phyloP scores from a whole-genome alignment of 2,888 invertebrate genomes.

The Agrochola circellaris region DNA sequence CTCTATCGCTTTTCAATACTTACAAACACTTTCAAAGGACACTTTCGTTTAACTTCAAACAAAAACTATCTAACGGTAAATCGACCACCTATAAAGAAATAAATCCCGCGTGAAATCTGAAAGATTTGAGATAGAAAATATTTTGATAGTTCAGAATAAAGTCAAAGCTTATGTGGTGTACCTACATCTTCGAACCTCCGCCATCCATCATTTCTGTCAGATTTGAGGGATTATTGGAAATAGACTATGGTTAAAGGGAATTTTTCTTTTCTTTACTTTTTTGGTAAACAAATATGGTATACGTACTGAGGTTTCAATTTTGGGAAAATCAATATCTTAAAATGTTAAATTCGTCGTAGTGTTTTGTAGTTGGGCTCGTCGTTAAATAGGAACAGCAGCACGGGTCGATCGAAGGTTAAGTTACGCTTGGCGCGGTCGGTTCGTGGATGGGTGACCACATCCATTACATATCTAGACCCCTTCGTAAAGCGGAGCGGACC shows the following conservation, averaged over 20 bases:
- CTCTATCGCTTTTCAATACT: conserved; percentile 7
- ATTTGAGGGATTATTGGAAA: conserved; percentile 52
- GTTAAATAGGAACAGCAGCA: no score
- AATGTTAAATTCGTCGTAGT: no score
- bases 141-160: conserved; percentile 39
- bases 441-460: no score
- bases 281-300: conserved; percentile 4
- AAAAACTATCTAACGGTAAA: conserved; percentile 41
- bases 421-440: no score
- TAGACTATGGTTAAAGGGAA: conserved; percentile 29
- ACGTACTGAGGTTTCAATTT: background rate
- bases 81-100: conserved; percentile 27
- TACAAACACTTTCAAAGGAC: conserved; percentile 20
- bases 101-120: conserved; percentile 39
- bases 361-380: no score
- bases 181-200: conserved; percentile 12
- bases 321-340: no score
- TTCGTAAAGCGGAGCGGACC: no score
- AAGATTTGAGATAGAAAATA: conserved; percentile 42
- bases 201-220: conserved; percentile 58
- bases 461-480: no score
- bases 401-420: no score
- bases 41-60: conserved; percentile 23
- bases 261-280: conserved; percentile 1
- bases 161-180: conserved; percentile 30